These are phyloP conservation scores for Hyperopisus bebe DNA, from an alignment of 2,113 vertebrate genomes.

Conservation along the genomic window DNA sequence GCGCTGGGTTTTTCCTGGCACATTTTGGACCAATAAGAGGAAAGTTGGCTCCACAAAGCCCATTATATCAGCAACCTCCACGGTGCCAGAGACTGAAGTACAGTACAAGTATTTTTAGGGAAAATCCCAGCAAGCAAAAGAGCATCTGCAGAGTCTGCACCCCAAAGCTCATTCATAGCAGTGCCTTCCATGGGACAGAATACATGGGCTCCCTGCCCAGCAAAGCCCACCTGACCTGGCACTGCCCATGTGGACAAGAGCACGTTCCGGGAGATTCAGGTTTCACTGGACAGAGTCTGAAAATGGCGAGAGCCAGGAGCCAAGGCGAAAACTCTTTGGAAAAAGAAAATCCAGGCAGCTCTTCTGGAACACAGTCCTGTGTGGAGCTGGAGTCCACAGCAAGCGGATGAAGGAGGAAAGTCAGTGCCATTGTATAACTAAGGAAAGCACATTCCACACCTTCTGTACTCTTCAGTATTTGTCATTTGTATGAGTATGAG, in stretches of 20 bases:
- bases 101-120: slow-evolving; percentile 32
- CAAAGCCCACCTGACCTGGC: background rate
- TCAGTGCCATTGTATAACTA: background rate
- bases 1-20: slow-evolving; percentile 44
- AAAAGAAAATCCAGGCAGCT: background rate
- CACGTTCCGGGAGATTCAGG: background rate
- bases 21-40: slow-evolving; percentile 47
- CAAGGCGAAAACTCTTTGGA: background rate
- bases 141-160: background rate
- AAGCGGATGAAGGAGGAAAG: background rate
- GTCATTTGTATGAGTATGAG: background rate
- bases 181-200: background rate
- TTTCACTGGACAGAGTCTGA: background rate
- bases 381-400: background rate
- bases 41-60: slow-evolving; percentile 48
- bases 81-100: slow-evolving; percentile 33
- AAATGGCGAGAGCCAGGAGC: background rate
- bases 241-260: background rate
- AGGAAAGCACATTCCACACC: background rate
- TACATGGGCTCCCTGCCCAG: background rate
- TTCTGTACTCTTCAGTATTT: background rate
- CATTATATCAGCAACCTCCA: slow-evolving; percentile 47
- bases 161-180: background rate
- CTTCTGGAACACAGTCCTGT: background rate
- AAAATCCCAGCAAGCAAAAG: slow-evolving; percentile 19